A percentile compares a stretch with the other conserved stretches of the same genome.
These are phyloP conservation scores for Drosophila cognata DNA, from an alignment of 2,888 invertebrate genomes.

Conservation along the genomic window DNA sequence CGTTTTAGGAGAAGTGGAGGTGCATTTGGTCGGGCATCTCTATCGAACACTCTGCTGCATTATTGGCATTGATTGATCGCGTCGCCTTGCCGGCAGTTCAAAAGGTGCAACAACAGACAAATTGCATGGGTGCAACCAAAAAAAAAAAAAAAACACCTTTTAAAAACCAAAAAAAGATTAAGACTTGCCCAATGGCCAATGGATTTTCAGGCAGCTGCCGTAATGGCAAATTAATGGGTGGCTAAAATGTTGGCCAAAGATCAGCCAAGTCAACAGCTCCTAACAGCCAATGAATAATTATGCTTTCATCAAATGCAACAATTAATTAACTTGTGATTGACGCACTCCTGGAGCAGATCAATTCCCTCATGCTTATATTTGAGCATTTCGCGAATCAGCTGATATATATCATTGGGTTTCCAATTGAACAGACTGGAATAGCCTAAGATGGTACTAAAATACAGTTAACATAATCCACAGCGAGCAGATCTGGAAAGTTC, in stretches of 20 bases:
- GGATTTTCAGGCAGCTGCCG: conserved; percentile 38
- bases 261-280: conserved; percentile 15
- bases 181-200: conserved; percentile 23
- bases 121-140: conserved; percentile 31
- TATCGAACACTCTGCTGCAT: conserved; percentile 38
- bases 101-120: conserved; percentile 58
- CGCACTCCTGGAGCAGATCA: neutral
- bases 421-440: neutral
- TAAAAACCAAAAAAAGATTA: neutral
- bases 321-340: neutral
- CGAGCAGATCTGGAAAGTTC: neutral
- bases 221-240: conserved; percentile 30
- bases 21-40: conserved; percentile 32
- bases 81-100: conserved; percentile 50
- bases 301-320: neutral
- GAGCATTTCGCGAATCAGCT: too few relatives aligned
- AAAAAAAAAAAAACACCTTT: neutral
- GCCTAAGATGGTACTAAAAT: too few relatives aligned
- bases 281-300: neutral
- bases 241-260: conserved; percentile 44
- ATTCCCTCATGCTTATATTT: neutral
- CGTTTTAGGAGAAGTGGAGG: neutral
- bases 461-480: neutral
- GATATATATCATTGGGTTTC: neutral
- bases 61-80: conserved; percentile 59